Evolutionary conservation across 2,797 vertebrate species (phyloP).

Genomic region (Anolis apletophallus): DNA sequence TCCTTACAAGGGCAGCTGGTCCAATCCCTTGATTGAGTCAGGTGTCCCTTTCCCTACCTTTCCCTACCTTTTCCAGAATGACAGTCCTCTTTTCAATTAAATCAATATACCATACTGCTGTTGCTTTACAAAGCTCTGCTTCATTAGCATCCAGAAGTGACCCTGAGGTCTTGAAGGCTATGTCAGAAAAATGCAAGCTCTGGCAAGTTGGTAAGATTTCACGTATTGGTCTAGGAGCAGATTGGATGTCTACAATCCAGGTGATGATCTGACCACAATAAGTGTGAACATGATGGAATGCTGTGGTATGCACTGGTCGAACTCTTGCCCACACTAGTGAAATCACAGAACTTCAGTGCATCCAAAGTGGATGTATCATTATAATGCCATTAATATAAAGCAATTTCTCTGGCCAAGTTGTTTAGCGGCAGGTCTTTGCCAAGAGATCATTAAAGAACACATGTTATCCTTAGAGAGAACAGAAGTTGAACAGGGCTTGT

Average conservation of each 20-base stretch:
- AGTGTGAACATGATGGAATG: too few species aligned
- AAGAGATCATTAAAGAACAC: conserved; percentile 45
- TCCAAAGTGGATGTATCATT: background rate
- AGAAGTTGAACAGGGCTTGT: conserved; percentile 32
- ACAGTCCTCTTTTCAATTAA: background rate
- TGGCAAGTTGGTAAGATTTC: too few species aligned
- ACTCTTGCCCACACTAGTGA: too few species aligned
- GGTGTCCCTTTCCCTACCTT: background rate
- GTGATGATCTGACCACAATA: too few species aligned
- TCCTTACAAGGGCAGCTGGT: background rate
- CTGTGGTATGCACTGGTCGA: too few species aligned
- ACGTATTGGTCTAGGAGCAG: too few species aligned
- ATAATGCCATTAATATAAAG: background rate
- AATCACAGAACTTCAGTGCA: too few species aligned
- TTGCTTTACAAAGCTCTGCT: too few species aligned
- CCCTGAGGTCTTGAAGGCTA: too few species aligned
- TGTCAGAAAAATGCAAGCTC: too few species aligned
- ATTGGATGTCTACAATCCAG: too few species aligned
- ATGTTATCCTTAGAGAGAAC: conserved; percentile 52
- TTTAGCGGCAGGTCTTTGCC: conserved; percentile 53
- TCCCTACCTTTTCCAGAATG: background rate
- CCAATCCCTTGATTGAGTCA: background rate
- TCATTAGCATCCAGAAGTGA: too few species aligned
- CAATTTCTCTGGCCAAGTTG: conserved; percentile 48
- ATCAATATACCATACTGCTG: background rate